phyloP scores from a whole-genome alignment of 2,797 vertebrate genomes.

The Acipenser oxyrinchus region DNA sequence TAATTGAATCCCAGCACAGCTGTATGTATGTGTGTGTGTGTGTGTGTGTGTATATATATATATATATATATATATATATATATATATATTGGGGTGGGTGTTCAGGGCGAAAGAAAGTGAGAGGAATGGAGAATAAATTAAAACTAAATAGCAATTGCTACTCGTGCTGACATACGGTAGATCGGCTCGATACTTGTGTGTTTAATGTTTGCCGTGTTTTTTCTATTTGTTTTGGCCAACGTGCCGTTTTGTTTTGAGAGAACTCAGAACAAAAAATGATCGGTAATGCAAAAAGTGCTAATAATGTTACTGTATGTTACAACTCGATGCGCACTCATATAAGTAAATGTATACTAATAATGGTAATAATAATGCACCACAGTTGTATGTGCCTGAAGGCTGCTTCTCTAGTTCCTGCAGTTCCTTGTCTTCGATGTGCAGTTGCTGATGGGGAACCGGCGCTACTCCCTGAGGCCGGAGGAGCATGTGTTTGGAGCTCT shows the following conservation, averaged over 20 bases:
- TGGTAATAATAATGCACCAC: background rate
- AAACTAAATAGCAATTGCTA: no score
- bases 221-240: background rate
- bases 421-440: constrained; percentile 38
- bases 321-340: background rate
- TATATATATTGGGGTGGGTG: no score
- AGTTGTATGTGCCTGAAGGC: background rate
- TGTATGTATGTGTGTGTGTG: no score
- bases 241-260: background rate
- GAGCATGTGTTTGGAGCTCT: constrained; percentile 40
- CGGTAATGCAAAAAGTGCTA: background rate
- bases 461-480: constrained; percentile 38
- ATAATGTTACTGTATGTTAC: background rate
- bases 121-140: no score
- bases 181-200: no score
- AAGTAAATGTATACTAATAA: background rate
- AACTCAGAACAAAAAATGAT: background rate
- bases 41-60: no score
- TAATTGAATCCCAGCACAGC: no score
- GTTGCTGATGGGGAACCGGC: constrained; percentile 37
- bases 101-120: no score
- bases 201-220: background rate
- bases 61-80: no score
- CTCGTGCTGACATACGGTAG: no score
- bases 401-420: constrained; percentile 14